A percentile compares a stretch with the other conserved stretches of the same genome.
Evolutionary conservation across 2,888 invertebrate species (phyloP).

Genomic region (Theretra japonica): DNA sequence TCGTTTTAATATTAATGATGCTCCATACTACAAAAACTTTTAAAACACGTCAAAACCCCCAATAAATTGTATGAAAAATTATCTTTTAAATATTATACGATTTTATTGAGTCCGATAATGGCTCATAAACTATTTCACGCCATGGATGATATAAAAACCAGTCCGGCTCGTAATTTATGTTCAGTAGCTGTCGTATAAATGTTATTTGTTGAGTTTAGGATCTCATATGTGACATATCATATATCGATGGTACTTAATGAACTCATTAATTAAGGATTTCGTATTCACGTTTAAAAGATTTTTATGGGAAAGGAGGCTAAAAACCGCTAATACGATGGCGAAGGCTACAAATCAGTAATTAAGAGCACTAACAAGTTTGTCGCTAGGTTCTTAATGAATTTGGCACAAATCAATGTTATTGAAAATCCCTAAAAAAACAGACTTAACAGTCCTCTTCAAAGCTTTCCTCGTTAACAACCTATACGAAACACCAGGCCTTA

Average conservation of each 20-base stretch:
- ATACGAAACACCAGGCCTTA: too few species aligned
- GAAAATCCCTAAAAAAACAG: too few species aligned
- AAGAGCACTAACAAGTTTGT: too few species aligned
- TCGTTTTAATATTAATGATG: slow-evolving; percentile 50
- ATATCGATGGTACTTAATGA: neutral
- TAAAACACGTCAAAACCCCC: slow-evolving; percentile 41
- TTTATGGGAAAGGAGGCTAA: neutral
- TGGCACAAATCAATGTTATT: too few species aligned
- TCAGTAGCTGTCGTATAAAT: neutral
- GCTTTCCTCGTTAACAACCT: too few species aligned
- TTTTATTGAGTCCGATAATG: slow-evolving; percentile 11
- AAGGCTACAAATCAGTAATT: too few species aligned
- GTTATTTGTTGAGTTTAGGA: neutral
- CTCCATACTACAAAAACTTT: slow-evolving; percentile 29
- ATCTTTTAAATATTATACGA: neutral
- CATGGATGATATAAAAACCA: slow-evolving; percentile 1
- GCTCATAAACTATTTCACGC: neutral
- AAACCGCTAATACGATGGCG: neutral
- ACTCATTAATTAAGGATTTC: neutral
- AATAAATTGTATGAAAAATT: slow-evolving; percentile 37
- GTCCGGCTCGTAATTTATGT: neutral
- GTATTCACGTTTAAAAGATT: neutral
- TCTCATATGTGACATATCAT: neutral
- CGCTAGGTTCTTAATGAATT: too few species aligned
- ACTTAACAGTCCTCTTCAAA: too few species aligned